Conservation (phyloP, 2,888 invertebrate species). For the Apamea crenata region DNA sequence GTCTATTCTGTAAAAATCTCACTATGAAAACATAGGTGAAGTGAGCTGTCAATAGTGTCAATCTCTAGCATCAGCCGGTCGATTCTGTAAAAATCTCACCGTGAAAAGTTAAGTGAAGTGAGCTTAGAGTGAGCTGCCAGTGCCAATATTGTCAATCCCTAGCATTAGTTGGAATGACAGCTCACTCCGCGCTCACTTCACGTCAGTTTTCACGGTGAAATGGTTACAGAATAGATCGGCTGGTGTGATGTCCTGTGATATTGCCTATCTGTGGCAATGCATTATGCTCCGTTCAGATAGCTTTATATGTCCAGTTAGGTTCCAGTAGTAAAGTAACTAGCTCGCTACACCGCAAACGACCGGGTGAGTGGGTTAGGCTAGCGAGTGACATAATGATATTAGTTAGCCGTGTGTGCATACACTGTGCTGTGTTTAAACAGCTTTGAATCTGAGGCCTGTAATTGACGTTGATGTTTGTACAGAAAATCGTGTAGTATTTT, state of each 20-base stretch:
- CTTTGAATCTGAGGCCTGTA: conserved; percentile 6
- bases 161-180: too few species aligned
- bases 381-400: conserved; percentile 52
- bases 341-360: conserved; percentile 34
- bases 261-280: neutral
- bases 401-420: conserved; percentile 37
- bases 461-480: neutral
- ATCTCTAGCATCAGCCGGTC: too few species aligned
- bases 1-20: too few species aligned
- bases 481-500: neutral
- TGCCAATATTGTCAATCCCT: too few species aligned
- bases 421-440: conserved; percentile 42
- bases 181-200: too few species aligned
- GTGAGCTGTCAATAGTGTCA: too few species aligned
- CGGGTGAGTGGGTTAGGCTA: conserved; percentile 43
- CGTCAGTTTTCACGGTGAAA: too few species aligned
- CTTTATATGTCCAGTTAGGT: conserved; percentile 8
- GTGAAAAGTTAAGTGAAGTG: too few species aligned
- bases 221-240: neutral
- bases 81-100: too few species aligned
- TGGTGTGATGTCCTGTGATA: neutral
- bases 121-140: too few species aligned
- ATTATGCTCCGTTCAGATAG: conserved; percentile 37
- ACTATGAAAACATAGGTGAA: too few species aligned
- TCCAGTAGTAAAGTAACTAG: conserved; percentile 15